Base-by-base conservation (phyloP, 2,888 invertebrate species). In the Melanostoma mellinum region DNA sequence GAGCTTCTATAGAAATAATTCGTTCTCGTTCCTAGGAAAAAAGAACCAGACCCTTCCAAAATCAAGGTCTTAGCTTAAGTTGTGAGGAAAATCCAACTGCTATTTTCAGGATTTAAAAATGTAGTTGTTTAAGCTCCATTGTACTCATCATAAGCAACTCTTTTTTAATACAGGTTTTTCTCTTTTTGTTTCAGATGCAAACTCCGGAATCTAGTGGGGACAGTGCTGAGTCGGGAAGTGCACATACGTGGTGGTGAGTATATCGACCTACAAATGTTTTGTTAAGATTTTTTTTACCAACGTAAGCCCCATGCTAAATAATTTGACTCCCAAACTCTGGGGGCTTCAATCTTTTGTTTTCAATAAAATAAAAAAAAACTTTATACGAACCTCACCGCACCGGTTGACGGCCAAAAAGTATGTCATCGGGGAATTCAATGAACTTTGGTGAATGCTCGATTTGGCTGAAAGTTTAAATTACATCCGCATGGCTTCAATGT, bases 211-310 rank as follows among this genome's bases (percentile, higher is more conserved):
- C 91, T 93, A 86, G 94, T 96, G 77, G 96, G 96, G 44, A 93
- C 93, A 69, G 94, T 97, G 63, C 93, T 97, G 87, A 97, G 97
- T 88, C 94, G 96, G 87, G 96, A 96, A 90, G 95, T 97, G 87
- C 95, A 96, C 89, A 95, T 97, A 76, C 95, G 96, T 91, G 97
- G 97, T 88, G 97, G 98, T 98, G 92, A 93, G 93, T 92, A 86
- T 65, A 30, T 40, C 30, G 20, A 20, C 30, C 20, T 74, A 71
- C 48, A 68, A 74, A 77, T 60, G 8, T n/a, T 32, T 48, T 40
- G 20, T 20, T 20, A 20, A 20, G 4, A 46, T 46, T 46, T 10
- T 46, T 4, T 46, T 10, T 46, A 10, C 10, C 46, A 55, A 40
- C 6, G 9, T 40, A 36, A 48, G 2, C 36, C 35, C 58, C 0